Evolutionary conservation across 1,140 invertebrate genomes (phyloP), one percentile per base, ranked within the genome.

Genomic region (Danaus melanippus): DNA sequence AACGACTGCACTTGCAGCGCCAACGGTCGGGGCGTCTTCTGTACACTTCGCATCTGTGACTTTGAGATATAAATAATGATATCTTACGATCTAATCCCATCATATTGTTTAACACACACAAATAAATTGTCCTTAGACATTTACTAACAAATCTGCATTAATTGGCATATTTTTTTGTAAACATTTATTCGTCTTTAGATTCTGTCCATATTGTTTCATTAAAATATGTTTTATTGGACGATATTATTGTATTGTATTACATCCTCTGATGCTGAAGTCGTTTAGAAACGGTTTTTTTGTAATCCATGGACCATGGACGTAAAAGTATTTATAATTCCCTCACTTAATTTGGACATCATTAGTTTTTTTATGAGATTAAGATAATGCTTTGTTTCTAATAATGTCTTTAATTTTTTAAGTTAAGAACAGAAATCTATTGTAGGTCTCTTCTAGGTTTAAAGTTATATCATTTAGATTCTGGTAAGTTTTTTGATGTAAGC

Each of bases 1-100:
- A 89, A 89, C 61, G 82, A 86, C 63, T 89, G 88, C 69, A 87
- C 78, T 0, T 89, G 88, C 57, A 85, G 87, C 1, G 83, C 86
- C 8, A 87, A 89, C 58, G 88, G 88, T 7, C 85, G 76, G 45
- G 79, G 77, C 46, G 70, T 81, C 3, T 88, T 87, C 60, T 88
- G 86, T 68, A 83, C 85, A 1, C 52, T 88, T 12, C 83, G 74
- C 9, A 56, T 82, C 41, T 88, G 86, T 54, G 79, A 85, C 12
- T 48, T 76, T 12, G 69, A 67, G 7, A 32, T 32, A 32, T 32
- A 32, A 32, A 32, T 32, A 7, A 4, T 32, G 6, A 32, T 32
- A 32, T 32, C 21, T 2, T 32, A 7, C 21, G 21, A 32, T 32
- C 2, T 32, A 32, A 32, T 32, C 7, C 21, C 7, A 7, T 32